Percentiles rank a stretch among this genome's conserved stretches.
phyloP scores from a whole-genome alignment of 2,888 invertebrate genomes.

The Fragum fragum region DNA sequence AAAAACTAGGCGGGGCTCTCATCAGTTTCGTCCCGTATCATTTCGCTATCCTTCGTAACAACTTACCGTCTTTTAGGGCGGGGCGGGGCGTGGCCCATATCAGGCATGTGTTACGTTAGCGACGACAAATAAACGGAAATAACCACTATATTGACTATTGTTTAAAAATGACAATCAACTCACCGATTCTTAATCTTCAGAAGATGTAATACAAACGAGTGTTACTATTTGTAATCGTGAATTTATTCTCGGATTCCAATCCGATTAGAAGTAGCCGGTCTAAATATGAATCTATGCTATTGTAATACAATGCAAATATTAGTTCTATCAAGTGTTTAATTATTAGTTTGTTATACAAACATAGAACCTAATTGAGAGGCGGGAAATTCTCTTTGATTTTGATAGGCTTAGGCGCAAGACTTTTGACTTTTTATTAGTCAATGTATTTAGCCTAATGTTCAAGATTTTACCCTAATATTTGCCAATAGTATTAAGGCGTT shows the following conservation, averaged over 20 bases:
- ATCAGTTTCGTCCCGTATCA: too few relatives aligned
- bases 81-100: too few relatives aligned
- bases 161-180: too few relatives aligned
- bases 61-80: too few relatives aligned
- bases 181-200: too few relatives aligned
- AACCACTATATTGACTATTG: too few relatives aligned
- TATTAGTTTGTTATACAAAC: constrained; percentile 22
- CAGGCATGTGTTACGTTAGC: too few relatives aligned
- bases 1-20: too few relatives aligned
- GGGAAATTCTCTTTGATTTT: not conserved
- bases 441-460: constrained; percentile 26
- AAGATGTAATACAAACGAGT: not conserved
- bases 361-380: not conserved
- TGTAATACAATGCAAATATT: constrained; percentile 4
- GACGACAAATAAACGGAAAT: too few relatives aligned
- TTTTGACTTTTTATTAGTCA: constrained; percentile 22
- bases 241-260: not conserved
- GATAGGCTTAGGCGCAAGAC: not conserved
- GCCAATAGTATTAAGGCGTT: not conserved
- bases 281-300: not conserved
- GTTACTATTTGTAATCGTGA: not conserved
- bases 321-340: constrained; percentile 11
- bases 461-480: constrained; percentile 11
- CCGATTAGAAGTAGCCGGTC: not conserved
- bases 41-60: too few relatives aligned